phyloP scores from a whole-genome alignment of 2,113 vertebrate species.

The Eleginops maclovinus region DNA sequence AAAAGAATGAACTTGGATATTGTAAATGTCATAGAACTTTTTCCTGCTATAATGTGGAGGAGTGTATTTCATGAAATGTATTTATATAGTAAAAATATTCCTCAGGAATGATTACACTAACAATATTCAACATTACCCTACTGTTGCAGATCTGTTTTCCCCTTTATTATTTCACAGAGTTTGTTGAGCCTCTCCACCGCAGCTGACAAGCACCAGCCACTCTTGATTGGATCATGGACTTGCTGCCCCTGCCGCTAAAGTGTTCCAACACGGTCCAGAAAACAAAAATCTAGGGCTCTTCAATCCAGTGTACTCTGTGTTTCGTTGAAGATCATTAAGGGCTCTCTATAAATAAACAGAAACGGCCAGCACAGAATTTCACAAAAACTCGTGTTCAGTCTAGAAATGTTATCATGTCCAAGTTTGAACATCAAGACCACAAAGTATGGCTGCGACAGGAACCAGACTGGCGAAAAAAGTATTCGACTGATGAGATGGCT shows the following conservation, averaged over 20 bases:
- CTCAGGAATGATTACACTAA: background rate
- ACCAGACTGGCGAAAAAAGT: background rate
- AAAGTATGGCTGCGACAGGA: background rate
- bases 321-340: slow-evolving; percentile 72
- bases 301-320: slow-evolving; percentile 60
- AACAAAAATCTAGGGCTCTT: slow-evolving; percentile 78
- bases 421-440: background rate
- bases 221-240: slow-evolving; percentile 71
- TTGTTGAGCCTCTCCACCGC: slow-evolving; percentile 69
- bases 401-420: background rate
- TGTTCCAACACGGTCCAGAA: slow-evolving; percentile 63
- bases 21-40: background rate
- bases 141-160: slow-evolving; percentile 58
- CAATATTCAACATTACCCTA: slow-evolving; percentile 25
- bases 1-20: background rate
- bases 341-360: slow-evolving; percentile 73
- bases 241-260: slow-evolving; percentile 69
- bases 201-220: slow-evolving; percentile 72
- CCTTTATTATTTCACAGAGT: slow-evolving; percentile 68
- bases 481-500: background rate
- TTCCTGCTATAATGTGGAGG: background rate
- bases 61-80: background rate
- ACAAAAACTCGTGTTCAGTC: slow-evolving; percentile 5
- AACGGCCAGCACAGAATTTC: slow-evolving; percentile 37
- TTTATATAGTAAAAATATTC: background rate